phyloP scores from a whole-genome alignment of 2,888 invertebrate genomes.

The Ellobium chinense region DNA sequence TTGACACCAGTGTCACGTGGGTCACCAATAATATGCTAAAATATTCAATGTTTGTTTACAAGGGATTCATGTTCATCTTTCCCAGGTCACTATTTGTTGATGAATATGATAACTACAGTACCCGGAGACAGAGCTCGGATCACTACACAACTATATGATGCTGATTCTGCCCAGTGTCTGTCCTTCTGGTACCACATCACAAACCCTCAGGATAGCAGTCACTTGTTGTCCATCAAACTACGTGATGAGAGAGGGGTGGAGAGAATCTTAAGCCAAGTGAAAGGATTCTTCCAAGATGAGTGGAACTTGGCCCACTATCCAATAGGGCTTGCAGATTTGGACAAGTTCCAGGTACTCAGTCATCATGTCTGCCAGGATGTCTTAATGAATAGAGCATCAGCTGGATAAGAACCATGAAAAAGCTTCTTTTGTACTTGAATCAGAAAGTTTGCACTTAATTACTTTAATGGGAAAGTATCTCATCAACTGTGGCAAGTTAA shows the following conservation, averaged over 20 bases:
- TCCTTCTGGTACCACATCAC: constrained; percentile 26
- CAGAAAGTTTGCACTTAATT: too few relatives aligned
- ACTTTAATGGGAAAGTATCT: too few relatives aligned
- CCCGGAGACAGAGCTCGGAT: not conserved
- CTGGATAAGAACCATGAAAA: too few relatives aligned
- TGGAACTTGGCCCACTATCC: constrained; percentile 15
- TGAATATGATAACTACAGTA: not conserved
- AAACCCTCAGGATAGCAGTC: constrained; percentile 3
- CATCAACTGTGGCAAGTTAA: too few relatives aligned
- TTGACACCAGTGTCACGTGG: too few relatives aligned
- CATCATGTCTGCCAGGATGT: not conserved
- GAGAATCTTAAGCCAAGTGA: not conserved
- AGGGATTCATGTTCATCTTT: too few relatives aligned
- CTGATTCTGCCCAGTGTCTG: constrained; percentile 19
- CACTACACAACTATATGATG: constrained; percentile 12
- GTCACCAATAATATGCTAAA: too few relatives aligned
- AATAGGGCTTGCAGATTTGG: not conserved
- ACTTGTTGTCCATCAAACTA: not conserved
- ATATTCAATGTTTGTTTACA: too few relatives aligned
- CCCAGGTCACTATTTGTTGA: constrained; percentile 16
- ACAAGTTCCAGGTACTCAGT: not conserved
- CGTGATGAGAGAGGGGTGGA: constrained; percentile 29
- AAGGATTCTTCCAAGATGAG: not conserved
- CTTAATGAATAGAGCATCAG: too few relatives aligned
- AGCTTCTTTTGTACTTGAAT: too few relatives aligned